These are phyloP conservation scores for Sesamia nonagrioides DNA, from an alignment of 1,140 invertebrate genomes.

Conservation along the genomic window DNA sequence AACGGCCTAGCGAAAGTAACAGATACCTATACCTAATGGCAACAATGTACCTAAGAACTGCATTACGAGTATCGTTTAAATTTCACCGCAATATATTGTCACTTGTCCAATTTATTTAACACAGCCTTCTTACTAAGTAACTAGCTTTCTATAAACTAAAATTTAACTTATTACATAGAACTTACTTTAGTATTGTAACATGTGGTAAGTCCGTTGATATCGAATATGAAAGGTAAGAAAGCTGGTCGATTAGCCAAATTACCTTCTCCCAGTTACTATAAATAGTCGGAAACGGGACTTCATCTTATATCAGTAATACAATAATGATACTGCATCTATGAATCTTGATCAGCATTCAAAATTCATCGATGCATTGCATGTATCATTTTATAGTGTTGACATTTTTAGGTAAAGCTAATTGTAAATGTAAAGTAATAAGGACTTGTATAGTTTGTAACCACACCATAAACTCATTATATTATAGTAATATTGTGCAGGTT, in stretches of 20 bases:
- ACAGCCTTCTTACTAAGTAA: slow-evolving; percentile 31
- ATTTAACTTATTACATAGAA: not conserved
- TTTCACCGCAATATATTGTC: slow-evolving; percentile 49
- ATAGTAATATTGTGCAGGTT: too few relatives aligned
- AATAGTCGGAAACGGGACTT: not conserved
- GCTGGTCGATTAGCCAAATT: slow-evolving; percentile 21
- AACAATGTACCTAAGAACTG: slow-evolving; percentile 42
- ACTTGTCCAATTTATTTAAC: slow-evolving; percentile 53
- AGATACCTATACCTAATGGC: slow-evolving; percentile 34
- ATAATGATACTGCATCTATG: not conserved
- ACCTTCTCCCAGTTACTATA: slow-evolving; percentile 1
- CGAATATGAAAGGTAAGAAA: slow-evolving; percentile 22
- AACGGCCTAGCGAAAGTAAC: slow-evolving; percentile 40
- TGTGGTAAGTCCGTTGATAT: slow-evolving; percentile 19
- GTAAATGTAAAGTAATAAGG: too few relatives aligned
- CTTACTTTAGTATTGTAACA: not conserved
- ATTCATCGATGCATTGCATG: too few relatives aligned
- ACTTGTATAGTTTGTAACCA: too few relatives aligned
- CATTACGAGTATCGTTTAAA: slow-evolving; percentile 44
- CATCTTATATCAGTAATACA: slow-evolving; percentile 12
- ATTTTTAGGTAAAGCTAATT: not conserved
- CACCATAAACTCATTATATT: too few relatives aligned
- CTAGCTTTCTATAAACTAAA: slow-evolving; percentile 44
- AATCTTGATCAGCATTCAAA: not conserved
- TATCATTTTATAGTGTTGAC: not conserved